Base-by-base conservation (phyloP, 2,113 vertebrate genomes). In the Charadrius vociferus region DNA sequence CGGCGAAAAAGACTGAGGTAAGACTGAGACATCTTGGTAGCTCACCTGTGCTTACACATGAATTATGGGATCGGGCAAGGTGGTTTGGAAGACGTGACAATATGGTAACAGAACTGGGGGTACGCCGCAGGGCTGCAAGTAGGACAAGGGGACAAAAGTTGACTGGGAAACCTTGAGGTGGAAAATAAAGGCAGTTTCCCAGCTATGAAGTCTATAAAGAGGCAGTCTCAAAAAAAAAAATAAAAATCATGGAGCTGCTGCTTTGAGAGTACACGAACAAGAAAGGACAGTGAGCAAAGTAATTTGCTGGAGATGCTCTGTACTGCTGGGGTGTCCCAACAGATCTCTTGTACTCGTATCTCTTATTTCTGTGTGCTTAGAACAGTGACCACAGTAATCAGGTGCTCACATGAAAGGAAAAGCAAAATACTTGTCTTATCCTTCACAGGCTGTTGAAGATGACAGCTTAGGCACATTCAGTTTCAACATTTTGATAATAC, bases 21-120 rank as follows among this genome's bases (percentile, higher is more conserved):
- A 74, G 79, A 43, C 0, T 1, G 11, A 72, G 37, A 20, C 17
- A 2, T 2, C 7, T n/a, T 66, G 41, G 8, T 55, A 49, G n/a
- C 9, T 81, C 29, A 83, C 10, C 49, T 0, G 0, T 34, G 49
- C 49, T 86, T 73, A 7, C 16, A 29, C 17, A 27, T 53, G 24
- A 67, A 1, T 61, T 71, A 47, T 0, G 2, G 45, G 37, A 14
- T 27, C 2, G 2, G 17, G 24, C 0, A 7, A 74, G 55, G 14
- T 39, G 15, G 22, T 80, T 78, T 87, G 66, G 74, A 72, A 91
- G 61, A 59, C 3, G 6, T 49, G n/a, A 21, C 19, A 61, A 59
- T 55, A 61, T 34, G 1, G 3, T 45, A 55, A 62, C 29, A 43
- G 70, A 71, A 74, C 12, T 55, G 12, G 30, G 15, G 61, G 20